Evolutionary conservation across 92 coral and sea anemone genomes (phyloP), one percentile per base, ranked within the genome.

Genomic region (Parazoanthus darwini): DNA sequence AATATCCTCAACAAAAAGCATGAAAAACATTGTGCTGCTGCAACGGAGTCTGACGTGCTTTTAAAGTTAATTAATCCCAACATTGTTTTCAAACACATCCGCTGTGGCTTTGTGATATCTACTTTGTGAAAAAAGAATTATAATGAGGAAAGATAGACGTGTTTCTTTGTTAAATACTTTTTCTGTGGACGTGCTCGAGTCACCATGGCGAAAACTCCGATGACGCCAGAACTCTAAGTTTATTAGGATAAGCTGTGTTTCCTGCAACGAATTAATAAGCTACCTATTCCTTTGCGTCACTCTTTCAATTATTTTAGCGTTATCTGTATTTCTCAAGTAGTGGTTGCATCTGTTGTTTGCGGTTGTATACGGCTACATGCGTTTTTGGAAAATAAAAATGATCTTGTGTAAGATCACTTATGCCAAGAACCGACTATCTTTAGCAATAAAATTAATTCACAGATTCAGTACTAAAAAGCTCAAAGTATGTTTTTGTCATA

Each of bases 191-290:
- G 44, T 35, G 10, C 23, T 54, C 38, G 23, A 22, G 38, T 14
- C 10, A 5, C 35, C 11, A 38, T 74, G 23, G 3, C 23, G 46
- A 25, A 10, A 73, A 39, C 35, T 74, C 43, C 44, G 78, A 74
- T 74, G 78, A 74, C 78, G 78, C 44, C 39, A 42, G 44, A 74
- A 37, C 37, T 74, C 44, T 74, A 74, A 73, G 33, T 73, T 10
- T 35, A 33, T 48, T 10, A 33, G 7, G 20, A 37, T 38, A 74
- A 74, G 37, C 79, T 74, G 29, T 76, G 39, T 76, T 76, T 76
- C 4, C 44, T 35, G 4, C 33, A 23, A 46, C 15, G 6, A 18
- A 20, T 2, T 39, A 0, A 46, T 20, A 8, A 39, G 54, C 46
- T 76, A 35, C 18, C 15, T 74, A 36, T 22, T 39, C 11, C 8